These are phyloP conservation scores for Drosophila teissieri DNA, from an alignment of 1,140 invertebrate genomes.

Conservation along the genomic window DNA sequence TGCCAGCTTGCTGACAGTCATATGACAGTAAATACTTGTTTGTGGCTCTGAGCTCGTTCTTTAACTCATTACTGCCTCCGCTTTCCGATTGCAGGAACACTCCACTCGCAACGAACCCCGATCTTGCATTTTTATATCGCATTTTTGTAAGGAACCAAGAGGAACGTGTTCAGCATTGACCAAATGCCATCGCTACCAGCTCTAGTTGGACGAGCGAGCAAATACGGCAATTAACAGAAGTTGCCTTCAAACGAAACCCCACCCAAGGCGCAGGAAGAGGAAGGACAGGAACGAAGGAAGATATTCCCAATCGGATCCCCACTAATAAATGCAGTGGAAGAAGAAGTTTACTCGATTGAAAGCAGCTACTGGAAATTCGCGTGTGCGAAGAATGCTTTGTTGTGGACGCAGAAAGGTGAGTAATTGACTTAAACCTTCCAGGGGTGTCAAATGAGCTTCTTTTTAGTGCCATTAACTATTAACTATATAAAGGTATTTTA, in stretches of 20 bases:
- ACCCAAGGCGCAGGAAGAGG: conserved; percentile 25
- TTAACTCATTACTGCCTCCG: conserved; percentile 12
- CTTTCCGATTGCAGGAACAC: conserved; percentile 40
- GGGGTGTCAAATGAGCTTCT: not conserved
- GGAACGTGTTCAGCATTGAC: conserved; percentile 52
- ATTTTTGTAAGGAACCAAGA: conserved; percentile 44
- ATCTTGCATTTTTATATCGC: conserved; percentile 68
- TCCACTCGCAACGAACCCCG: conserved; percentile 69
- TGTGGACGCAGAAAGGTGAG: conserved; percentile 93
- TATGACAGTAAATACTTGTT: conserved; percentile 74
- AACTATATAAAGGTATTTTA: no score
- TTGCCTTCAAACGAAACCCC: conserved; percentile 31
- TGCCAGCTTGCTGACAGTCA: conserved; percentile 66
- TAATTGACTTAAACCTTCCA: conserved; percentile 12
- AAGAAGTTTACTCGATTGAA: conserved; percentile 90
- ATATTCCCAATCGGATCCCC: conserved; percentile 73
- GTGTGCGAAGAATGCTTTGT: conserved; percentile 93
- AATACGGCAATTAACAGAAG: conserved; percentile 35
- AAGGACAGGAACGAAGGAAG: conserved; percentile 34
- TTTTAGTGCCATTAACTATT: not conserved
- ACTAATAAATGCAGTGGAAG: conserved; percentile 89
- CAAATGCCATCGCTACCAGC: conserved; percentile 33
- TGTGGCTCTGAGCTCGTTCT: conserved; percentile 38
- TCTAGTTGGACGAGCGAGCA: conserved; percentile 14
- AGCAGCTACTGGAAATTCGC: conserved; percentile 89